Evolutionary conservation across 2,888 invertebrate genomes (phyloP).

Genomic region (Tachina fera): DNA sequence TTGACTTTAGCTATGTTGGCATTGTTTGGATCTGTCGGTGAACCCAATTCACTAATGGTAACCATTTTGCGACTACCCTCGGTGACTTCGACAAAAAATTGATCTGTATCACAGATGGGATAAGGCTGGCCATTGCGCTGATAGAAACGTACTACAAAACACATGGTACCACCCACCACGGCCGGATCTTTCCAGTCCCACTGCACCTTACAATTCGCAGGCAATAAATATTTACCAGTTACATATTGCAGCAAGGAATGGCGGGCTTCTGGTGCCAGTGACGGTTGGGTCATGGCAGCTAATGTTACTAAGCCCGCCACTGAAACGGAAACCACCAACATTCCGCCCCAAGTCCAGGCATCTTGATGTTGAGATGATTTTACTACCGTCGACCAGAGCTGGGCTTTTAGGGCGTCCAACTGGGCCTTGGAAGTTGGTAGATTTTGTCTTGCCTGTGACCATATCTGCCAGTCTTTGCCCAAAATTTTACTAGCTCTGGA

Average conservation of each 20-base stretch:
- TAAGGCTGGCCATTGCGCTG: slow-evolving; percentile 97
- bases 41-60: slow-evolving; percentile 93
- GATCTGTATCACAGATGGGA: slow-evolving; percentile 96
- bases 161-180: slow-evolving; percentile 94
- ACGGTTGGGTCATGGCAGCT: slow-evolving; percentile 95
- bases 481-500: slow-evolving; percentile 89
- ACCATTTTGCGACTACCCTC: slow-evolving; percentile 93
- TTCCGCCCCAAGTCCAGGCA: slow-evolving; percentile 96
- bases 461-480: slow-evolving; percentile 90
- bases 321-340: slow-evolving; percentile 94
- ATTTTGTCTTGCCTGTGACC: slow-evolving; percentile 91
- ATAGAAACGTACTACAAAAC: slow-evolving; percentile 94
- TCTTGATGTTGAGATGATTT: slow-evolving; percentile 93
- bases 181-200: slow-evolving; percentile 97
- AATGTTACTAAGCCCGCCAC: slow-evolving; percentile 94
- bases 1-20: slow-evolving; percentile 94
- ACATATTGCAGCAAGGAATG: slow-evolving; percentile 95
- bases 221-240: slow-evolving; percentile 94
- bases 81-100: slow-evolving; percentile 93
- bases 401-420: slow-evolving; percentile 90
- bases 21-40: slow-evolving; percentile 91
- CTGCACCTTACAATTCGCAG: slow-evolving; percentile 90
- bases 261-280: slow-evolving; percentile 94
- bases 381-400: slow-evolving; percentile 93
- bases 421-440: slow-evolving; percentile 92